Conservation (phyloP, 2,888 invertebrate genomes). For the Dryococelus australis region DNA sequence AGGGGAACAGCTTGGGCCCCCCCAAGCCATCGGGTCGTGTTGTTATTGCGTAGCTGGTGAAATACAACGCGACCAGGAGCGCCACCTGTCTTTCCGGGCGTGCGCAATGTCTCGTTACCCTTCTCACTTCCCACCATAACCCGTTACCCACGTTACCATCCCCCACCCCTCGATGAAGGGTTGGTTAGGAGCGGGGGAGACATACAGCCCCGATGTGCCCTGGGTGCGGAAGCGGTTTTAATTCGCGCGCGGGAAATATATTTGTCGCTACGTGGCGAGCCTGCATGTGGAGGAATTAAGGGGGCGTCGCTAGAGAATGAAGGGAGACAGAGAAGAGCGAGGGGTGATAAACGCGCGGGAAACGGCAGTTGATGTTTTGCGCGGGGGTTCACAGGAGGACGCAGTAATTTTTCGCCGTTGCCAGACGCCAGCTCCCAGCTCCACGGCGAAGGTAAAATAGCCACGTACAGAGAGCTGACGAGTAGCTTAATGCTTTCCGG, state of each 20-base stretch:
- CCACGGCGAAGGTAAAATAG: too few species aligned
- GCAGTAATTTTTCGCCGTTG: background rate
- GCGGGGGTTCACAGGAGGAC: background rate
- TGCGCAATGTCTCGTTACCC: background rate
- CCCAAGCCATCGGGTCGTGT: background rate
- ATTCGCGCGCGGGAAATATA: constrained; percentile 16
- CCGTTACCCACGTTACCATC: background rate
- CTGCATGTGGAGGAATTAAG: constrained; percentile 16
- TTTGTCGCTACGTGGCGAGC: constrained; percentile 6
- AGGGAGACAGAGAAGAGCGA: background rate
- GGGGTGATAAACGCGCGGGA: background rate
- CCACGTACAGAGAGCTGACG: too few species aligned
- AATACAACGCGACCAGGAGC: background rate
- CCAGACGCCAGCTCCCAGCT: too few species aligned
- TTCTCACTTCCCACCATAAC: background rate
- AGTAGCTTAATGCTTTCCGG: too few species aligned
- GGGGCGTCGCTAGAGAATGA: background rate
- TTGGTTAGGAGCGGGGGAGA: background rate
- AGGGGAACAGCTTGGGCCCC: too few species aligned
- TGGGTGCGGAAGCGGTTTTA: constrained; percentile 6
- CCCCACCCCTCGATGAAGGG: background rate
- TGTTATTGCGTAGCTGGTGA: constrained; percentile 2
- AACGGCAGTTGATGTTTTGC: background rate
- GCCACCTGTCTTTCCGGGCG: background rate
- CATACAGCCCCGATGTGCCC: background rate